Percentiles rank a stretch among this genome's conserved stretches.
phyloP scores from a whole-genome alignment of 2,797 vertebrate species.

The Lophotriccus pileatus region DNA sequence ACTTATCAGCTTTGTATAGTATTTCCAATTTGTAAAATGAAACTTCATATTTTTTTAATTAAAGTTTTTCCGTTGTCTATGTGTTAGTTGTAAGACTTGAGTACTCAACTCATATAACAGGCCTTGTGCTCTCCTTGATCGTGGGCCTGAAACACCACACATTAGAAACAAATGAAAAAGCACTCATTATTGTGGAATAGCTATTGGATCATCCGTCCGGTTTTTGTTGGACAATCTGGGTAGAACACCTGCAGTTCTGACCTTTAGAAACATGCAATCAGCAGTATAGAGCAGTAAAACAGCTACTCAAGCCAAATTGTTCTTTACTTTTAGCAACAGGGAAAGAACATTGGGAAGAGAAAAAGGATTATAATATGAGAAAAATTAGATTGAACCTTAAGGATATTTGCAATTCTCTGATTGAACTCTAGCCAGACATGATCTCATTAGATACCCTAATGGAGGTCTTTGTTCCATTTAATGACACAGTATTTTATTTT shows the following conservation, averaged over 20 bases:
- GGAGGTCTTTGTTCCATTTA: conserved; percentile 27
- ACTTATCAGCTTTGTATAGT: background rate
- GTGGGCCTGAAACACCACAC: background rate
- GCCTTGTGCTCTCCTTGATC: background rate
- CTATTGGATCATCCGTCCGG: background rate
- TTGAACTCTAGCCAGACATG: conserved; percentile 15
- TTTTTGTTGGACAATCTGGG: background rate
- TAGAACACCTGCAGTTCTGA: background rate
- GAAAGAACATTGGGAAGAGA: background rate
- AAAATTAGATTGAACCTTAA: background rate
- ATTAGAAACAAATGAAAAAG: background rate
- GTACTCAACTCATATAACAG: background rate
- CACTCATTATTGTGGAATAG: background rate
- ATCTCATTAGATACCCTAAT: conserved; percentile 25
- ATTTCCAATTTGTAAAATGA: background rate
- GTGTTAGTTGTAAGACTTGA: background rate
- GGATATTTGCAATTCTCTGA: background rate
- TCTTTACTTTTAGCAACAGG: background rate
- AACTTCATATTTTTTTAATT: background rate
- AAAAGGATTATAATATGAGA: background rate
- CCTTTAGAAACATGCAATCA: background rate
- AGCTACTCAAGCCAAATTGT: background rate
- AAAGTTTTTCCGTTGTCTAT: background rate
- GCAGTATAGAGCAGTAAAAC: background rate
- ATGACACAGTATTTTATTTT: background rate